Evolutionary conservation across 2,797 vertebrate species (phyloP), one percentile per base, ranked within the genome.

Genomic region (Hemibagrus guttatus): DNA sequence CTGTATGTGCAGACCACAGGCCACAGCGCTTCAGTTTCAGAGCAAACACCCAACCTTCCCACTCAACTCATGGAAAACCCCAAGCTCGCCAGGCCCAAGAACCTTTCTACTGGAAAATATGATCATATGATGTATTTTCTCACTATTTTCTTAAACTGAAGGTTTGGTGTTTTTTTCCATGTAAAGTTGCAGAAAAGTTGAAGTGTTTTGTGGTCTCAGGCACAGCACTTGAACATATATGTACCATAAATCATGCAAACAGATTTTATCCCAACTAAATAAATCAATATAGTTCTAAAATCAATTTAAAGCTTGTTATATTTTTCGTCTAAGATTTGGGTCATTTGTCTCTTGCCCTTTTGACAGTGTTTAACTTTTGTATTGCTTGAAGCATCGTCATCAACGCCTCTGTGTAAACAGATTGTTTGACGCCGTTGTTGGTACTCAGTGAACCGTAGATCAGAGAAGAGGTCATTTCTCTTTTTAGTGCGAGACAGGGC

Each of bases 51-150:
- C 63, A 26, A 79, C 86, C 84, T 88, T 87, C 78, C 78, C 82
- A 76, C 84, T 88, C 81, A 81, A 87, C 88, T 89, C 87, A 88
- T 86, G 89, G 91, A 90, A 91, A 89, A 86, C n/a, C 35, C 68
- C 52, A 49, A 31, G 0, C 6, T 71, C 86, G 81, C 90, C 87
- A 88, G 83, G 42, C n/a, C 79, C 80, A 4, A 82, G 49, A 86
- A 82, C 74, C 23, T n/a, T 85, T 84, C 81, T 66, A 56, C 61
- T 87, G 90, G 89, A 90, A 91, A 89, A 86, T 81, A 12, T 85
- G 39, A 89, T 79, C 35, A 68, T 74, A 49, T 84, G 74, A 84
- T 85, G 69, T 71, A 35, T 89, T 84, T 78, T 58, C 83, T 54
- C 42, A 76, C 81, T 89, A n/a, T n/a, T n/a, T n/a, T n/a, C n/a